These are phyloP conservation scores for Pao palembangensis DNA, from an alignment of 2,113 vertebrate species.

Conservation along the genomic window DNA sequence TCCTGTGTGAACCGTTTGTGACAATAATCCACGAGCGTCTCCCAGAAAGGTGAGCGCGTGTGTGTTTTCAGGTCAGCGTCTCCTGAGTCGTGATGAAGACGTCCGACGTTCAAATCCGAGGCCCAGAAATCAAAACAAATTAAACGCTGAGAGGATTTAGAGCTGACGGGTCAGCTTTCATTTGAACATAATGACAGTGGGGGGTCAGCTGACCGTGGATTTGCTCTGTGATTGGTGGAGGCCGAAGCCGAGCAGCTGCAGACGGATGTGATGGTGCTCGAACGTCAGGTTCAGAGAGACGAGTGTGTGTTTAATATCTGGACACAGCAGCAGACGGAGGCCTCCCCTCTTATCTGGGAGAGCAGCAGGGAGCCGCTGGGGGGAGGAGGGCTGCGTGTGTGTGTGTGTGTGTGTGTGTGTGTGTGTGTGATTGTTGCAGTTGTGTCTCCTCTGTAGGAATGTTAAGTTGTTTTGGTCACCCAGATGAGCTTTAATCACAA, in stretches of 20 bases:
- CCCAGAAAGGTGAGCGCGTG: not conserved
- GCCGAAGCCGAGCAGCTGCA: not conserved
- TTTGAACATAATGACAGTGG: no score
- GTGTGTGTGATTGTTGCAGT: not conserved
- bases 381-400: constrained; percentile 27
- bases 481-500: no score
- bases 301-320: constrained; percentile 11
- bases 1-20: no score
- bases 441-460: no score
- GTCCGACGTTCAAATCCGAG: no score
- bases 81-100: no score
- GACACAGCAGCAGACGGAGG: constrained; percentile 11
- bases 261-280: not conserved
- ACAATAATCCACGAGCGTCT: no score
- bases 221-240: not conserved
- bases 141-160: no score
- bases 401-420: not conserved
- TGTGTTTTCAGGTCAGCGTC: not conserved
- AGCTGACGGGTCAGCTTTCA: no score
- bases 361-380: constrained; percentile 36
- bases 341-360: constrained; percentile 47
- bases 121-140: no score
- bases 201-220: no score
- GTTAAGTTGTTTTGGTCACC: no score
- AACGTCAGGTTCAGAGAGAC: not conserved